A percentile compares a stretch with the other conserved stretches of the same genome.
These are phyloP conservation scores for Plagiodera versicolora DNA, from an alignment of 2,888 invertebrate species.

Conservation along the genomic window DNA sequence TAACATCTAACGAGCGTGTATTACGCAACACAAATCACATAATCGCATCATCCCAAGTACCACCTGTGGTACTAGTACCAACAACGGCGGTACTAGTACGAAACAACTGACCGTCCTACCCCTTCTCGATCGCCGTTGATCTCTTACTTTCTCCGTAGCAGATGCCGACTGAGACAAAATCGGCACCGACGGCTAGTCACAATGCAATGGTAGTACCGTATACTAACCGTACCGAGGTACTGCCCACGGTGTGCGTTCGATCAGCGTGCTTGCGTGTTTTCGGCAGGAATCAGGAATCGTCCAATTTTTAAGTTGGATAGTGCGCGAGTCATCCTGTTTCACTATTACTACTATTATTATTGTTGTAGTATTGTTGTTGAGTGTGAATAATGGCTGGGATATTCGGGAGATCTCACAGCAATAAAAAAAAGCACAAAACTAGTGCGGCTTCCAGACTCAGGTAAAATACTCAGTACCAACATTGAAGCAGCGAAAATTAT, in stretches of 20 bases:
- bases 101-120: slow-evolving; percentile 9
- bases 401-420: slow-evolving; percentile 25
- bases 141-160: slow-evolving; percentile 18
- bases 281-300: slow-evolving; percentile 23
- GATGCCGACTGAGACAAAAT: slow-evolving; percentile 12
- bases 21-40: not conserved
- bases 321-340: no score
- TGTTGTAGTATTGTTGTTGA: not conserved
- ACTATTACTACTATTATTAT: no score
- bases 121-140: slow-evolving; percentile 13
- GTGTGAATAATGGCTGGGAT: slow-evolving; percentile 25
- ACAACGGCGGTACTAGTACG: slow-evolving; percentile 4
- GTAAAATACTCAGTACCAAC: slow-evolving; percentile 18
- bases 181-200: slow-evolving; percentile 15
- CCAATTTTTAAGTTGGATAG: no score
- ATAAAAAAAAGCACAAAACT: slow-evolving; percentile 28
- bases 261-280: slow-evolving; percentile 25
- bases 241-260: slow-evolving; percentile 16
- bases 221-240: slow-evolving; percentile 29
- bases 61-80: not conserved
- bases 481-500: no score
- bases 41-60: slow-evolving; percentile 5
- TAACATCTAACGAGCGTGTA: not conserved
- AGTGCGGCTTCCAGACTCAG: slow-evolving; percentile 31
- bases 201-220: slow-evolving; percentile 28